Conservation (phyloP, 2,797 vertebrate genomes). For the Onychomys arenicola region DNA sequence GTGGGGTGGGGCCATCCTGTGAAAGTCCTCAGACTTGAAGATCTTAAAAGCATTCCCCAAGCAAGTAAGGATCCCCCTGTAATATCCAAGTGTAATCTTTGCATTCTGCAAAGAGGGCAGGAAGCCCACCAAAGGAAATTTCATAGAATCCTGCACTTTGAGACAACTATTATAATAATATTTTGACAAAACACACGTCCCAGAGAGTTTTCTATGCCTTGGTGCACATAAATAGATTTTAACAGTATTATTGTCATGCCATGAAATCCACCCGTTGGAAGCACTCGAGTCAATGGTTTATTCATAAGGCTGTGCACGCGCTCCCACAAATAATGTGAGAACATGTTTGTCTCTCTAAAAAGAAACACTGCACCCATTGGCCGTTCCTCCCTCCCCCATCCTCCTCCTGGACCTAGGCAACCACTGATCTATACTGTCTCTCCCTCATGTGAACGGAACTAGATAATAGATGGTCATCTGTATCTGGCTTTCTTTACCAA, state of each 20-base stretch:
- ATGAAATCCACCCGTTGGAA: background rate
- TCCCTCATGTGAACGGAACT: background rate
- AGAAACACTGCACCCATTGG: background rate
- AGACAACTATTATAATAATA: background rate
- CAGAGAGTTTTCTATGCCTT: background rate
- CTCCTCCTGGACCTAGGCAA: background rate
- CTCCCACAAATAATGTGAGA: background rate
- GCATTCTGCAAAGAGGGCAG: background rate
- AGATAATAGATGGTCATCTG: background rate
- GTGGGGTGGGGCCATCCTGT: background rate
- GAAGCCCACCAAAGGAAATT: background rate
- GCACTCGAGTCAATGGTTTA: background rate
- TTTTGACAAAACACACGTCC: constrained; percentile 6
- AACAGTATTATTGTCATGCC: background rate
- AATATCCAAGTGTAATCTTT: background rate
- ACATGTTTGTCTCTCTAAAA: background rate
- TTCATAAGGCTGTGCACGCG: background rate
- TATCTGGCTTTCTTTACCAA: background rate
- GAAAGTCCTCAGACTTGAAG: background rate
- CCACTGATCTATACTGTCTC: too few relatives aligned
- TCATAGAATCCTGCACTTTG: background rate
- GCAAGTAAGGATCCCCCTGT: background rate
- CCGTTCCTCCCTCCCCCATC: background rate
- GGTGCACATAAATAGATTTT: background rate
- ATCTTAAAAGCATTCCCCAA: background rate